Base-by-base conservation (phyloP, 2,113 vertebrate species). In the Rhipidura dahli region DNA sequence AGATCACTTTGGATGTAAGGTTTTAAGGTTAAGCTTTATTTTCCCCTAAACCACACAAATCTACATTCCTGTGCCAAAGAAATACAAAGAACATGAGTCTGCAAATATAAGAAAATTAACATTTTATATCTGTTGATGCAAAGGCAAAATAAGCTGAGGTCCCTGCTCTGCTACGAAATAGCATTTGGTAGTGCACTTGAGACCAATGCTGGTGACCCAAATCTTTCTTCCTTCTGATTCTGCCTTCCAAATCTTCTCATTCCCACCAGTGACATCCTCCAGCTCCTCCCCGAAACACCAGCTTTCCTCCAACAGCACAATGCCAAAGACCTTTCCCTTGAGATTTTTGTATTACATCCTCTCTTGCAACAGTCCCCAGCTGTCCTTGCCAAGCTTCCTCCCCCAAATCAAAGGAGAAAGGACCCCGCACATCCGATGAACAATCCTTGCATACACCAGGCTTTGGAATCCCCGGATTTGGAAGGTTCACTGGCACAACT, bases 351-450 rank as follows among this genome's bases (percentile, higher is more conserved):
- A 3, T 11, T 2, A 5, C 68, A 90, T 68, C 71, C 90, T 80
- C 44, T 49, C 85, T 7, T 22, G 14, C 78, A 76, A 72, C 65
- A 85, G 66, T 7, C 35, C 27, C 70, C 63, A 7, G 24, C 10
- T 84, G 78, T 56, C 5, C 20, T 7, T 21, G 26, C 9, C 33
- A 15, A 21, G 47, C 60, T 66, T 42, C 75, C 60, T 78, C 42
- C 60, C n/a, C 3, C 19, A 7, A 31, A 6, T 19, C 9, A 39
- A 30, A 72, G 59, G 18, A 27, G 71, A 44, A 86, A 82, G 65
- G 69, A 44, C 1, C 33, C 15, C 0, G 23, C n/a, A 30, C 37
- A 54, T 12, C 21, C 7, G 0, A 30, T 5, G 47, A 63, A 84
- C 90, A 94, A 75, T 71, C 81, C 81, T 11, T 0, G 0, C 81